These are phyloP conservation scores for Dipodomys merriami DNA, from an alignment of 2,113 vertebrate species.

Conservation along the genomic window DNA sequence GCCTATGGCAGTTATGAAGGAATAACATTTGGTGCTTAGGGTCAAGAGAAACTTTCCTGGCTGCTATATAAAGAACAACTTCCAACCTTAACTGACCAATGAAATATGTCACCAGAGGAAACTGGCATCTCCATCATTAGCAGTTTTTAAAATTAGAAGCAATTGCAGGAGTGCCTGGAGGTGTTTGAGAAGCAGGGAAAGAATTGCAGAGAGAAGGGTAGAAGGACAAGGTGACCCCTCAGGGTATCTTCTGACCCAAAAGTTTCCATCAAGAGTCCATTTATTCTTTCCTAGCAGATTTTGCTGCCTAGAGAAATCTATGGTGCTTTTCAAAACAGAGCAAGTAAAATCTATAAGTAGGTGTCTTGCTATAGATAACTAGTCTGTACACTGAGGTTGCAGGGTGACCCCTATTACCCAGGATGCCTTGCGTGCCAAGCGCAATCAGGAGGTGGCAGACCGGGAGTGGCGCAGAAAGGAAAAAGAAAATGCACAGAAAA, in stretches of 20 bases:
- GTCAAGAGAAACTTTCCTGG: not conserved
- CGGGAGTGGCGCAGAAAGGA: constrained; percentile 93
- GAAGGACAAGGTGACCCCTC: not conserved
- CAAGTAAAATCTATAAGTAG: not conserved
- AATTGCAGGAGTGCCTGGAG: not conserved
- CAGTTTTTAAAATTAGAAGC: constrained; percentile 64
- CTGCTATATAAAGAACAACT: not conserved
- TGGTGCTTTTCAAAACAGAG: not conserved
- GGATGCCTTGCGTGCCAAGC: constrained; percentile 91
- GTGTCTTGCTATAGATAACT: not conserved
- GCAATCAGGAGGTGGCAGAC: constrained; percentile 90
- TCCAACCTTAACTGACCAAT: constrained; percentile 7
- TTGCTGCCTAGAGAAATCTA: not conserved
- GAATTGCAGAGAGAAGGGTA: not conserved
- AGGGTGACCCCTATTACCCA: constrained; percentile 49
- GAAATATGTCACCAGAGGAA: constrained; percentile 22
- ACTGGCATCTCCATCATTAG: not conserved
- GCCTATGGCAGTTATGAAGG: not conserved
- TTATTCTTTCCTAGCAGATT: not conserved
- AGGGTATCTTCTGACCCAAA: not conserved
- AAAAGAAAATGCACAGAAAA: constrained; percentile 82
- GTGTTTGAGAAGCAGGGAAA: not conserved
- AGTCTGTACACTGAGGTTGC: not conserved
- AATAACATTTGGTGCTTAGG: not conserved
- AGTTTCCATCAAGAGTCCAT: not conserved